These are phyloP conservation scores for Euschistus heros DNA, from an alignment of 1,140 invertebrate species.

Conservation along the genomic window DNA sequence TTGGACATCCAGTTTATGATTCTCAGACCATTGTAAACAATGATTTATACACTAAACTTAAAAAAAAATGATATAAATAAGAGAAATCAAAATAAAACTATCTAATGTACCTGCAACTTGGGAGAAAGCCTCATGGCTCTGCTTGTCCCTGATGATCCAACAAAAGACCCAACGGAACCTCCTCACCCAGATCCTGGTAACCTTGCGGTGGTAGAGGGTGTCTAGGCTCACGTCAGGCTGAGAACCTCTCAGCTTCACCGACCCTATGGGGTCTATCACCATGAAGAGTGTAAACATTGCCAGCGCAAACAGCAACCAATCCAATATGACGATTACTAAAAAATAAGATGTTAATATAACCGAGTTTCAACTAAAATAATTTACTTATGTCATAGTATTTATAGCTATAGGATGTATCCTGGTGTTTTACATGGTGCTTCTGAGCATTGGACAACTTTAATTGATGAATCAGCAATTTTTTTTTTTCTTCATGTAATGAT, in stretches of 20 bases:
- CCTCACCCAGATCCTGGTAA: slow-evolving; percentile 53
- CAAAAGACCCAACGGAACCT: slow-evolving; percentile 67
- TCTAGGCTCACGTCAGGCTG: slow-evolving; percentile 33
- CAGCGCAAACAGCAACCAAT: slow-evolving; percentile 65
- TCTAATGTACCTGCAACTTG: slow-evolving; percentile 56
- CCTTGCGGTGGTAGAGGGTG: slow-evolving; percentile 35
- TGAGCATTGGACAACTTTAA: too few species aligned
- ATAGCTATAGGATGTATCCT: too few species aligned
- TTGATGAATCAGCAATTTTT: too few species aligned
- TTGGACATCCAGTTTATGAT: too few species aligned
- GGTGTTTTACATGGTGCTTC: too few species aligned
- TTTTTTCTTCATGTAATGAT: too few species aligned
- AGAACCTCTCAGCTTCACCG: slow-evolving; percentile 44
- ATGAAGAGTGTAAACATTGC: slow-evolving; percentile 62
- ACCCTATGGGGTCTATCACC: slow-evolving; percentile 70
- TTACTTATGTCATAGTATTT: too few species aligned
- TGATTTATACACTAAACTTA: too few species aligned
- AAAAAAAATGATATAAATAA: too few species aligned
- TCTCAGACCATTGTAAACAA: too few species aligned
- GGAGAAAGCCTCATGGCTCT: slow-evolving; percentile 68
- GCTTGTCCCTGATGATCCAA: slow-evolving; percentile 66
- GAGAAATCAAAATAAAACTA: slow-evolving; percentile 19
- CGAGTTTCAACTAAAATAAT: too few species aligned
- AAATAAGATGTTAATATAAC: slow-evolving; percentile 26
- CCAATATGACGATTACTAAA: slow-evolving; percentile 61